Base-by-base conservation (phyloP, 1,140 invertebrate species). In the Lasaia peninsularis region DNA sequence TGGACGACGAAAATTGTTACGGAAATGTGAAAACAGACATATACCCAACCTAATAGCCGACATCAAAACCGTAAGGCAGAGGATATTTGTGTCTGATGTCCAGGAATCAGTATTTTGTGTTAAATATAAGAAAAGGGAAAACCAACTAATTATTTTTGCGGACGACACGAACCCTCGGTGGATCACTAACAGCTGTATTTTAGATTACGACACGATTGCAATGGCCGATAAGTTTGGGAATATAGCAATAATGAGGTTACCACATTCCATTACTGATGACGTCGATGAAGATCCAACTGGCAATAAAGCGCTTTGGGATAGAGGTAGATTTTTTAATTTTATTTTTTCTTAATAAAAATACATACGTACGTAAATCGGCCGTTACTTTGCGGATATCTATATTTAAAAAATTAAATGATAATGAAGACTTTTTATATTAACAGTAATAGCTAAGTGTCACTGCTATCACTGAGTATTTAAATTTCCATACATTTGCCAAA, bases 181-280 rank as follows among this genome's bases (percentile, higher is more conserved):
- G 96, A 94, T 99, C 1, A 99, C 98, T 0, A 94, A 95, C 28
- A 95, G 95, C 0, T 94, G 94, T 68, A 90, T 99, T n/a, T 86
- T 99, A 11, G 99, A 99, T 90, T 99, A 98, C 71, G 96, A 98
- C 73, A 99, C 98, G 2, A 94, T 99, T 18, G 98, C 98, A 0
- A 94, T 96, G 32, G 97, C 96, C 2, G 99, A 99, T 84, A 99
- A 99, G 87, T 99, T 99, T 92, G 99, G 98, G n/a, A 99, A 99
- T 80, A 92, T 99, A 64, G 93, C 95, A 56, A 93, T 99, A 62
- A 94, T 99, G 65, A 92, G 98, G 14, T 82, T 99, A 28, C 96
- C 98, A 0, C 92, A 93, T 51, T 96, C 96, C 60, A 94, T 98
- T 0, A 96, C 94, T 20, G 98, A 99, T 89, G 98, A 99, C 76